These are phyloP conservation scores for Adelosebastes latens DNA, from an alignment of 2,797 vertebrate species.

Conservation along the genomic window DNA sequence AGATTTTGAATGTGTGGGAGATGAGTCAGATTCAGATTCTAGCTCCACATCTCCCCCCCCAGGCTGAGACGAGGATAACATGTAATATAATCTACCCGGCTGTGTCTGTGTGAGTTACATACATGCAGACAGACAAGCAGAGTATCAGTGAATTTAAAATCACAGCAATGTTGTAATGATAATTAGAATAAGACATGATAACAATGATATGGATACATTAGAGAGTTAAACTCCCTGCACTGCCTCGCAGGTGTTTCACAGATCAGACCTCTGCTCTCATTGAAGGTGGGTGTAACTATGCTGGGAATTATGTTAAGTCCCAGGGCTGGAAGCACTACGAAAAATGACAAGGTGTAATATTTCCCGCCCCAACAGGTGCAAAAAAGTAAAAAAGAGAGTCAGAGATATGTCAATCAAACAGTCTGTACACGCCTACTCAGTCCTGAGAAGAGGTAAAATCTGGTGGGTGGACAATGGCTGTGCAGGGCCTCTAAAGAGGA, in stretches of 20 bases:
- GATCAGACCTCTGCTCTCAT: not conserved
- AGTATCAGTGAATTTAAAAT: not conserved
- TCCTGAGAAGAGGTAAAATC: not conserved
- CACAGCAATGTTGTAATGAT: not conserved
- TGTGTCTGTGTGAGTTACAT: slow-evolving; percentile 12
- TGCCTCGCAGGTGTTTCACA: not conserved
- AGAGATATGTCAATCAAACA: not conserved
- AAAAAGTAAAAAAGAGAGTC: not conserved
- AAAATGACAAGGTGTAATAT: not conserved
- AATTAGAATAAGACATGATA: not conserved
- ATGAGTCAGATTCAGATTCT: slow-evolving; percentile 29
- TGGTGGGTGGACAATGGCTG: not conserved
- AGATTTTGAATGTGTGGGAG: slow-evolving; percentile 38
- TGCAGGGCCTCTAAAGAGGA: not conserved
- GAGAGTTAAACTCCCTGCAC: not conserved
- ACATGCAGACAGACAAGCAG: slow-evolving; percentile 1
- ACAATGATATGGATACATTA: not conserved
- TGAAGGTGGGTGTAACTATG: not conserved
- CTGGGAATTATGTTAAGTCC: not conserved
- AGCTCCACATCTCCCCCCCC: slow-evolving; percentile 73
- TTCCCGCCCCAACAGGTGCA: not conserved
- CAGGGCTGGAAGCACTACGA: not conserved
- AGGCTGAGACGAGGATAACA: slow-evolving; percentile 62
- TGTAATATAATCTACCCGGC: not conserved
- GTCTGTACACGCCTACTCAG: not conserved